These are phyloP conservation scores for Danaus melanippus DNA, from an alignment of 1,140 invertebrate genomes.

Conservation along the genomic window DNA sequence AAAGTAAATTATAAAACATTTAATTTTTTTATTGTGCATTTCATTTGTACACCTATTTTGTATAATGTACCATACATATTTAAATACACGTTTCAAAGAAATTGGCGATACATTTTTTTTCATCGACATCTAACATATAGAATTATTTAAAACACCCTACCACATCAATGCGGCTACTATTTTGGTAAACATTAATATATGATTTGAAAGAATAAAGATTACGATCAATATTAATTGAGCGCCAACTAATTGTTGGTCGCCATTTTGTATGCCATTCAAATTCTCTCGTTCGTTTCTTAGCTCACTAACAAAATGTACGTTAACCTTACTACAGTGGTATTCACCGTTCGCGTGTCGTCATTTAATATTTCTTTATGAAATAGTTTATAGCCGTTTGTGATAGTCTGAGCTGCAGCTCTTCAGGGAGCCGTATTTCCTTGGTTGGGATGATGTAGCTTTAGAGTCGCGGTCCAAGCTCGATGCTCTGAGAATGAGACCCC, in stretches of 20 bases:
- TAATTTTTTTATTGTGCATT: conserved; percentile 7
- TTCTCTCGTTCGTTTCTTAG: conserved; percentile 39
- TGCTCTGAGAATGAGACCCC: conserved; percentile 60
- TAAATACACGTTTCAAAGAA: neutral
- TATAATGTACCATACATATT: neutral
- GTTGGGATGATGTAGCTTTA: conserved; percentile 21
- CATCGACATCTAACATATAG: conserved; percentile 4
- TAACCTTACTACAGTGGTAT: conserved; percentile 1
- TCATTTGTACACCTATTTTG: conserved; percentile 5
- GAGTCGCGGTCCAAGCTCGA: conserved; percentile 60
- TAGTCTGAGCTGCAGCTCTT: conserved; percentile 49
- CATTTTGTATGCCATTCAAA: conserved; percentile 8
- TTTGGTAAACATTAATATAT: conserved; percentile 1
- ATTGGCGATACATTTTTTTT: conserved; percentile 9
- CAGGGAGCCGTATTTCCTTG: conserved; percentile 44
- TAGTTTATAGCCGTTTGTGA: conserved; percentile 57
- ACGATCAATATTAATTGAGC: conserved; percentile 52
- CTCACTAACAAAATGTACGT: conserved; percentile 14
- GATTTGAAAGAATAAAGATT: conserved; percentile 15
- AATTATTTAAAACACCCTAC: neutral
- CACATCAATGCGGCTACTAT: conserved; percentile 1
- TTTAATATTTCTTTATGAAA: conserved; percentile 9
- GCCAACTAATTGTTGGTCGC: conserved; percentile 27
- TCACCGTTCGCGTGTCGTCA: neutral
- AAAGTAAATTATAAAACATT: conserved; percentile 3